Evolutionary conservation across 2,888 invertebrate genomes (phyloP), one percentile per base, ranked within the genome.

Genomic region (Sarcophaga carnaria): DNA sequence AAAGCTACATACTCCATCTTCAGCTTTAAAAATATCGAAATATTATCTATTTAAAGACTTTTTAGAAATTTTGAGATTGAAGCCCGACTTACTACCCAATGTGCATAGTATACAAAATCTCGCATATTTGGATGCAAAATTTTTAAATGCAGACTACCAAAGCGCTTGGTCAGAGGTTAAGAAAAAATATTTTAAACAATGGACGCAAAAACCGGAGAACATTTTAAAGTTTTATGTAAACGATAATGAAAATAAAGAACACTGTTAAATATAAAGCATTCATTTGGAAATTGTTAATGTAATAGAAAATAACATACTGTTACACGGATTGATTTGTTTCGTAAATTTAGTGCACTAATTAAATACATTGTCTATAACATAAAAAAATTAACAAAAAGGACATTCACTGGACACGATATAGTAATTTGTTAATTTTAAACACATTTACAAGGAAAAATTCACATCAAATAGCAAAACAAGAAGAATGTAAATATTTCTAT

Each of bases 21-120:
- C 92, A 70, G 94, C 94, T 60, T 91, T 96, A 81, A 92, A 94
- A 75, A 94, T 96, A 63, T 95, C 95, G 89, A 95, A 95, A 93
- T 94, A 94, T 89, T 94, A 94, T 88, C 88, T 96, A 4, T 94
- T 95, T 72, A 92, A 92, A 87, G 93, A 89, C 71, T 96, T 95
- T 90, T 81, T 94, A 22, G 90, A 92, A 17, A 88, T 95, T 79
- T 82, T 95, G 47, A 90, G 92, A 2, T 91, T 90, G 37, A 91
- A 93, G 88, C 88, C 90, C 0, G 88, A 91, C 17, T 27, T 92
- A 5, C 71, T 88, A 8, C 67, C 89, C 4, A 4, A 79, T 11
- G 6, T 67, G 1, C n/a, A 84, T 1, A 78, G 90, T 3, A 17
- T 90, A 2, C 49, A 87, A 3, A 64, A 49, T 0, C 87, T 88